phyloP scores from a whole-genome alignment of 2,797 vertebrate genomes.

The Malacoctenus gilli region DNA sequence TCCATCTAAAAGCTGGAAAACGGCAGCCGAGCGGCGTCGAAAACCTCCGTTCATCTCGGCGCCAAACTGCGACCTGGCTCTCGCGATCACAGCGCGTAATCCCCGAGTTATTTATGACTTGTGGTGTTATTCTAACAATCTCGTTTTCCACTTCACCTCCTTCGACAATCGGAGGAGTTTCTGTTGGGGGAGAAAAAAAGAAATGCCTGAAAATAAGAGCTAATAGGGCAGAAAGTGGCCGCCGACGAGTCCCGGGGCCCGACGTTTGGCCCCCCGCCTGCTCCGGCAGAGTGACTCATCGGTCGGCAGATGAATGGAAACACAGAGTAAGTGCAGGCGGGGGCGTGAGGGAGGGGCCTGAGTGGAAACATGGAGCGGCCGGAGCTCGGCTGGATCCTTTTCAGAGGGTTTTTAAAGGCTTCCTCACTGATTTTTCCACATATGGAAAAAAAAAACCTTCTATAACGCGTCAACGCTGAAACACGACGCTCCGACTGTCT shows the following conservation, averaged over 20 bases:
- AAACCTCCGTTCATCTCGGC: no score
- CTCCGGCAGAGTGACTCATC: slow-evolving; percentile 41
- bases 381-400: slow-evolving; percentile 27
- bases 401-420: slow-evolving; percentile 43
- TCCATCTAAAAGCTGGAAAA: background rate
- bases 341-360: slow-evolving; percentile 44
- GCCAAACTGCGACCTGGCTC: no score
- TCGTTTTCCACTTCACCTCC: slow-evolving; percentile 1
- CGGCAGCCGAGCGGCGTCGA: background rate
- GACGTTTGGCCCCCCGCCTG: no score
- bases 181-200: no score
- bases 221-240: no score
- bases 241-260: no score
- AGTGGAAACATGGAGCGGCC: slow-evolving; percentile 41
- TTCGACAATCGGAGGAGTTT: slow-evolving; percentile 3
- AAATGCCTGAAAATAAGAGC: slow-evolving; percentile 7
- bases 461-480: no score
- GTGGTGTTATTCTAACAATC: background rate
- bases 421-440: no score
- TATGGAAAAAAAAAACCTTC: no score
- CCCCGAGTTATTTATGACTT: background rate
- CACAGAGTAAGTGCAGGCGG: slow-evolving; percentile 32
- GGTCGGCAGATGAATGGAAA: slow-evolving; percentile 47
- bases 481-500: no score
- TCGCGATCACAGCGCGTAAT: background rate